These are phyloP conservation scores for Clanis bilineata DNA, from an alignment of 2,888 invertebrate genomes.

Conservation along the genomic window DNA sequence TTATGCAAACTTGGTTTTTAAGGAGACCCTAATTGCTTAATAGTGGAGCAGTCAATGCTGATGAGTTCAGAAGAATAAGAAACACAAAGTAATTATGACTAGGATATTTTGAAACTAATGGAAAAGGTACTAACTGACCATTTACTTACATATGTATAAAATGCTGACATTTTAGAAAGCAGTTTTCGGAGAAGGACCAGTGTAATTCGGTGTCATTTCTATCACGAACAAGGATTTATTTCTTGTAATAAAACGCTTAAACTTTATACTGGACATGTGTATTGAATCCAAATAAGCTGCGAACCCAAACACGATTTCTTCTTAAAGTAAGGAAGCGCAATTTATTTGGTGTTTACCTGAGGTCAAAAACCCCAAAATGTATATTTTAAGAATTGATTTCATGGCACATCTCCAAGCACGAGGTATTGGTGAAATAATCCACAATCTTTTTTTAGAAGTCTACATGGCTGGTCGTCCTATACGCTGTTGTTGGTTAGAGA, in stretches of 20 bases:
- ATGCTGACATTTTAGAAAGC: neutral
- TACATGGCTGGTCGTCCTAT: too few relatives aligned
- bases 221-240: neutral
- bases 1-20: too few relatives aligned
- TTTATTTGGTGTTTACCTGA: neutral
- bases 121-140: too few relatives aligned
- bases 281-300: neutral
- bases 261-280: neutral
- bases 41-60: too few relatives aligned
- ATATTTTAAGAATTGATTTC: neutral
- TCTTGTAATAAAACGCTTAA: neutral
- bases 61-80: too few relatives aligned
- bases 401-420: neutral
- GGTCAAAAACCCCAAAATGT: neutral
- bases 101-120: too few relatives aligned
- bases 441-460: too few relatives aligned
- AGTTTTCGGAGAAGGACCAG: neutral
- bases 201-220: neutral
- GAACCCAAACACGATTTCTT: constrained; percentile 2
- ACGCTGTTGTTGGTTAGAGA: too few relatives aligned
- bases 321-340: neutral
- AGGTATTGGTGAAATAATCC: neutral
- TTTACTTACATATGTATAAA: too few relatives aligned
- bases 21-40: too few relatives aligned
- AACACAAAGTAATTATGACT: too few relatives aligned